A percentile compares a stretch with the other conserved stretches of the same genome.
These are phyloP conservation scores for Urosaurus nigricauda DNA, from an alignment of 2,797 vertebrate species.

Conservation along the genomic window DNA sequence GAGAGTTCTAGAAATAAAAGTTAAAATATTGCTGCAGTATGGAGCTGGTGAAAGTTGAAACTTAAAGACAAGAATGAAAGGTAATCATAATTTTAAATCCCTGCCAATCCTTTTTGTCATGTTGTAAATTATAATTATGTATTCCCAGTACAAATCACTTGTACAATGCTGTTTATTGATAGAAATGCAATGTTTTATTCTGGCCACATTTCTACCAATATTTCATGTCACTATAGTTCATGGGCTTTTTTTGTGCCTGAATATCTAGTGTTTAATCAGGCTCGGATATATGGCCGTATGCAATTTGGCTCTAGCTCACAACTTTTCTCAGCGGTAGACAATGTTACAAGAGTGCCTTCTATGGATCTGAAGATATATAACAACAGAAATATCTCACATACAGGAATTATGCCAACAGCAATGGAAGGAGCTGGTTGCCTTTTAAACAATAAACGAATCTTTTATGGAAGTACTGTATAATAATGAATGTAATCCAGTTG, in stretches of 20 bases:
- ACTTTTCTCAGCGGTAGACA: background rate
- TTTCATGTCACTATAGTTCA: conserved; percentile 10
- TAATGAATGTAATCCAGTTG: background rate
- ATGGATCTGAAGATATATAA: background rate
- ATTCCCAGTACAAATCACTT: conserved; percentile 47
- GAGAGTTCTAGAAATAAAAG: no score
- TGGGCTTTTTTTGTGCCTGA: conserved; percentile 39
- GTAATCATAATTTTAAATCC: background rate
- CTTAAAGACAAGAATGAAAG: background rate
- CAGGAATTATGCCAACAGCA: background rate
- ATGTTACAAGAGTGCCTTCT: conserved; percentile 59
- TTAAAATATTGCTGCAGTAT: background rate
- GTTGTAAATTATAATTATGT: background rate
- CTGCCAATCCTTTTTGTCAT: background rate
- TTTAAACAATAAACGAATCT: background rate
- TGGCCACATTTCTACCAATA: conserved; percentile 47
- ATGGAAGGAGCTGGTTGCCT: background rate
- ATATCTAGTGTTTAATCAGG: conserved; percentile 30
- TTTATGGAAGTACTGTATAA: conserved; percentile 11
- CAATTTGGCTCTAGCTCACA: background rate
- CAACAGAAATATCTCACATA: background rate
- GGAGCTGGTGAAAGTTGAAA: background rate
- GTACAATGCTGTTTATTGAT: conserved; percentile 57
- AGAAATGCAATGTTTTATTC: conserved; percentile 58
- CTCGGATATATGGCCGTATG: background rate